These are phyloP conservation scores for Junonia oenone DNA, from an alignment of 2,888 invertebrate species.

Conservation along the genomic window DNA sequence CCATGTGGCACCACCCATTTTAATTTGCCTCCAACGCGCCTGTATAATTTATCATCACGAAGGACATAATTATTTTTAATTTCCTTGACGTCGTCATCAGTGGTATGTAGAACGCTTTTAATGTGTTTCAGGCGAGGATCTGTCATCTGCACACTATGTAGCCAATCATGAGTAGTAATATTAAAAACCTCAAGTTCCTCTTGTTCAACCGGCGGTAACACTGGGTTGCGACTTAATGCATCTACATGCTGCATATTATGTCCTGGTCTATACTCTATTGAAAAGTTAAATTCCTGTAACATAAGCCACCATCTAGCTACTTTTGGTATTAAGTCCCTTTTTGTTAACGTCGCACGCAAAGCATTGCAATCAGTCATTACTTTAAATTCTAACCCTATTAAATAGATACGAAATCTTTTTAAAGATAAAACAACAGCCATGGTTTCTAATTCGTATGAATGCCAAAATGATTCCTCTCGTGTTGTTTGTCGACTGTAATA, in stretches of 20 bases:
- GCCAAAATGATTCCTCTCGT: background rate
- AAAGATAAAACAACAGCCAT: constrained; percentile 1
- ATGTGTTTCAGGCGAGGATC: background rate
- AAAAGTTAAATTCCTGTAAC: constrained; percentile 27
- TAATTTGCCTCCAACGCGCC: background rate
- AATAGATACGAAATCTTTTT: background rate
- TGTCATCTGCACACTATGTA: background rate
- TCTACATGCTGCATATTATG: constrained; percentile 27
- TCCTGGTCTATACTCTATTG: constrained; percentile 28
- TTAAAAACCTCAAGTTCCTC: background rate
- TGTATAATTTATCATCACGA: background rate
- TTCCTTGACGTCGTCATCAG: background rate
- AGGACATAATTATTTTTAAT: background rate
- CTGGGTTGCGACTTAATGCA: constrained; percentile 10
- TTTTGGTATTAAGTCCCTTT: constrained; percentile 26
- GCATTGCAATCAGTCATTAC: background rate
- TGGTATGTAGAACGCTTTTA: background rate
- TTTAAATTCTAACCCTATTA: background rate
- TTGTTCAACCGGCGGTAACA: background rate
- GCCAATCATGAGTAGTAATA: constrained; percentile 1
- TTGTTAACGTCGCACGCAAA: background rate
- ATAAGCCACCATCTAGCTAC: constrained; percentile 31
- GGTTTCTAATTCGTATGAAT: background rate
- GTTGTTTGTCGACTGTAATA: background rate
- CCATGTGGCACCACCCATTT: constrained; percentile 11